Base-by-base conservation (phyloP, 2,888 invertebrate genomes). In the Lasioglossum lativentre region DNA sequence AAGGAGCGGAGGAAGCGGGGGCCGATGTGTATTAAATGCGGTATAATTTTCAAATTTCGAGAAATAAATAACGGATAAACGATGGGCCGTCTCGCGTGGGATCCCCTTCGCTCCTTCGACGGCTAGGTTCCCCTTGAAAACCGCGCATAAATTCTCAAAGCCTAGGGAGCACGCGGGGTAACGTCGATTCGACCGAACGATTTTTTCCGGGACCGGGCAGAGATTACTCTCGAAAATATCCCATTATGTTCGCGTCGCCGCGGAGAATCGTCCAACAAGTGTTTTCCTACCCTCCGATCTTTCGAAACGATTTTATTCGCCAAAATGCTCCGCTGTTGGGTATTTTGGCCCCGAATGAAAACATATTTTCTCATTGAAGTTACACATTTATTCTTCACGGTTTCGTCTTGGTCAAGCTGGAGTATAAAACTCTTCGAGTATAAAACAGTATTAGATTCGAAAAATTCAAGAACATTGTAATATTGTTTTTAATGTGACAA, bases 41-140 rank as follows among this genome's bases (percentile, higher is more conserved):
- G 94, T 93, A 94, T 94, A 94, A 94, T 94, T 94, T 94, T 94
- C 94, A 94, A 94, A 94, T 94, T 94, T 94, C 88, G 80, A 91
- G 93, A 94, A 94, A 94, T 94, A 94, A 94, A 94, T 94, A 94
- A 94, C 93, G 93, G 91, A 92, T 94, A 94, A 94, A 94, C 94
- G 94, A 94, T 94, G 94, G 93, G 93, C 92, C 88, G 90, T 90
- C 90, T 88, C 90, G 90, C 85, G 85, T 74, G 83, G 89, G 90
- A 89, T 82, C 82, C 83, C 77, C 81, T 81, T 70, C 87, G 63
- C 63, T 63, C 80, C 85, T 83, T 83, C 71, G 83, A 73, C 86
- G 85, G 82, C 73, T 38, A 70, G 78, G 78, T 79, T 82, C 79
- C 80, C 85, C 83, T 88, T 85, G 89, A 85, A 87, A 90, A 88